Base-by-base conservation (phyloP, 1,140 invertebrate genomes). In the Trichoplusia ni region DNA sequence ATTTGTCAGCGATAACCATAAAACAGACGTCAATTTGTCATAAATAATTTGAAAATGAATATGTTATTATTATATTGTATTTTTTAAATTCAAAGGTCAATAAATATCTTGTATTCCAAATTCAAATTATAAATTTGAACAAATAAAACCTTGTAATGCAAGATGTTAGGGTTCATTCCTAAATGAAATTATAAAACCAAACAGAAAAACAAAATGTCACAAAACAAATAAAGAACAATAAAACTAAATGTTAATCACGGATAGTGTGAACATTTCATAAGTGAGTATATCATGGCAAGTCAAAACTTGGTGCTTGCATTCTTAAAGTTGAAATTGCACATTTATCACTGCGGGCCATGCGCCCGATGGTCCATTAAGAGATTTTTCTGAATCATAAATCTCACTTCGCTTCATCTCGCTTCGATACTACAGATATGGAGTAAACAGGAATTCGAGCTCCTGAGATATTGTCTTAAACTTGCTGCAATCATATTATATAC, bases 371-470 rank as follows among this genome's bases (percentile, higher is more conserved):
- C 84, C 85, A 90, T 90, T 90, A 89, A 84, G 84, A 89, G 81
- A 89, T 89, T 87, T 86, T 88, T 89, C 84, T 88, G 77, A 81
- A 81, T 84, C 83, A 88, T 89, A 90, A 90, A 90, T 89, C 86
- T 86, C 81, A 81, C 79, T 88, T 84, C 82, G 80, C 84, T 69
- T 83, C 86, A 84, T 86, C 79, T 85, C 74, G 70, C 71, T 64
- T 77, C 81, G 83, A 86, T 86, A 86, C 64, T 65, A 60, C 77
- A 79, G 82, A 85, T 88, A 88, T 79, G 77, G 74, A 79, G 82
- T 79, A 83, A 81, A 81, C 75, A 84, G 63, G 70, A 54, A 25
- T 47, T 37, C 42, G 56, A 47, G 56, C 56, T 60, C 56, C 56
- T 60, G 56, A 60, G 56, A 60, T 60, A 60, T 60, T 60, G 56